These are phyloP conservation scores for Chitala chitala DNA, from an alignment of 2,113 vertebrate species.

Conservation along the genomic window DNA sequence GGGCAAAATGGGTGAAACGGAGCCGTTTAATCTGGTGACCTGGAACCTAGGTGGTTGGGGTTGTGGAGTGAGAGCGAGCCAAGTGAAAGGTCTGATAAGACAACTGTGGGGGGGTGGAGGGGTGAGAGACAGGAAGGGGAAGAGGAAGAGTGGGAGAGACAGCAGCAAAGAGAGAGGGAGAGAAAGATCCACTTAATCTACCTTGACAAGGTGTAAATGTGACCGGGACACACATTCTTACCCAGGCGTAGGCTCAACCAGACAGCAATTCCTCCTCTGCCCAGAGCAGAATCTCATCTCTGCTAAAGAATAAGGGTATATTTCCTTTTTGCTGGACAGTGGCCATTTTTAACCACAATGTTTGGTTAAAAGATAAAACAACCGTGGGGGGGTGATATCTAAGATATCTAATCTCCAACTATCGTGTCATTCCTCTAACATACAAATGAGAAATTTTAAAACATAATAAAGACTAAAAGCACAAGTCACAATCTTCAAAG, in stretches of 20 bases:
- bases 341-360: neutral
- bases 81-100: constrained; percentile 24
- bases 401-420: neutral
- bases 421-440: neutral
- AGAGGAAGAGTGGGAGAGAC: neutral
- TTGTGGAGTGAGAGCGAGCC: neutral
- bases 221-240: neutral
- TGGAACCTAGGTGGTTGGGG: constrained; percentile 5
- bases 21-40: constrained; percentile 25
- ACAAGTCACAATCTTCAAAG: too few relatives aligned
- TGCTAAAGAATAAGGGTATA: neutral
- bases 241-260: constrained; percentile 1
- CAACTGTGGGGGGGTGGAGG: neutral
- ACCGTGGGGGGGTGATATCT: too few relatives aligned
- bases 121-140: neutral
- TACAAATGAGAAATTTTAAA: too few relatives aligned
- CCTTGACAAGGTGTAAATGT: neutral
- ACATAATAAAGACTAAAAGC: too few relatives aligned
- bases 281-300: neutral
- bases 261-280: neutral
- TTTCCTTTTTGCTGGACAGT: neutral
- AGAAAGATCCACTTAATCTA: neutral
- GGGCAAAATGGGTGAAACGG: constrained; percentile 19
- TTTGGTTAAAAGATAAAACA: neutral
- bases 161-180: neutral